Evolutionary conservation across 2,797 vertebrate species (phyloP).

Genomic region (Sebastes elongatus): DNA sequence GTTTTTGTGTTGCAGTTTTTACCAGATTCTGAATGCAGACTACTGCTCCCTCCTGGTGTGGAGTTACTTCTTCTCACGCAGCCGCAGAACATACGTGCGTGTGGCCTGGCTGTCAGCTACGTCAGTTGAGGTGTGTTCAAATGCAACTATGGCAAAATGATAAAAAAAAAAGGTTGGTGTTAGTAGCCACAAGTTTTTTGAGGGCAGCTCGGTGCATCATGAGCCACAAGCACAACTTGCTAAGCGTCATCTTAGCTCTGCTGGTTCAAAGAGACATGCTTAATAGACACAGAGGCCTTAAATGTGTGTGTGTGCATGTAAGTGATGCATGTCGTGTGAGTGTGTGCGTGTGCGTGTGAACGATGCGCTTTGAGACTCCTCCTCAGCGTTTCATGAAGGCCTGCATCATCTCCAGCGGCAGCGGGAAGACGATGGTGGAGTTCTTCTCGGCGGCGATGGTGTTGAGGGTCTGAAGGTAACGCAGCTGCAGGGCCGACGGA

Average conservation of each 20-base stretch:
- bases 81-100: background rate
- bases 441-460: constrained; percentile 97
- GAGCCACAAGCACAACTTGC: background rate
- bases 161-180: background rate
- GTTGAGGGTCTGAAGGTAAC: constrained; percentile 95
- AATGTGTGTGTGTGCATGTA: background rate
- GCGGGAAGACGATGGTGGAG: constrained; percentile 95
- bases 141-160: background rate
- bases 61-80: background rate
- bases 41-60: background rate
- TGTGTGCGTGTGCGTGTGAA: background rate
- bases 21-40: background rate
- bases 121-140: background rate
- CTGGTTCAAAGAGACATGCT: background rate
- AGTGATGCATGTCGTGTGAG: background rate
- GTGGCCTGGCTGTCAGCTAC: background rate
- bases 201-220: background rate
- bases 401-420: constrained; percentile 94
- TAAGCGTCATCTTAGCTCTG: background rate
- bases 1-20: background rate
- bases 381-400: constrained; percentile 72
- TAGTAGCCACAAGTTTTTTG: background rate
- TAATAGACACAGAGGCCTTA: background rate
- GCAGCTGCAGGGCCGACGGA: constrained; percentile 93
- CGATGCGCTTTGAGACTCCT: background rate